Conservation (phyloP, 2,888 invertebrate genomes). For the Drosophila pseudotakahashii region DNA sequence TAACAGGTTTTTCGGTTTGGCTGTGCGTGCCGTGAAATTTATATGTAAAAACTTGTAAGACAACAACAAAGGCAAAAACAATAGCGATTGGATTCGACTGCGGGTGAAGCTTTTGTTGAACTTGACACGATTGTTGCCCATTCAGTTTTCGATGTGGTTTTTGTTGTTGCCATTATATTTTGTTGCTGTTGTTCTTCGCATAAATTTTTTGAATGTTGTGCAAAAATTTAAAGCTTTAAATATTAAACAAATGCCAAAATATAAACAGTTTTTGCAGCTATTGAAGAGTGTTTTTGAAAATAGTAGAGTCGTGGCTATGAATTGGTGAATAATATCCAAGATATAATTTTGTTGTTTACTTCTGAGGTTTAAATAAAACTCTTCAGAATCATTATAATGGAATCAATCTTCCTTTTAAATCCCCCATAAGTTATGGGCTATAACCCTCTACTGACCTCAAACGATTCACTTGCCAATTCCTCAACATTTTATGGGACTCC, state of each 20-base stretch:
- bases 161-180: constrained; percentile 27
- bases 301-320: not conserved
- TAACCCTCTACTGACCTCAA: not conserved
- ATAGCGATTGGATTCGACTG: constrained; percentile 45
- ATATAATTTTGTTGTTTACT: not conserved
- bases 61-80: constrained; percentile 34
- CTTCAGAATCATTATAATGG: not conserved
- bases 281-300: not conserved
- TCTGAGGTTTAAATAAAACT: too few relatives aligned
- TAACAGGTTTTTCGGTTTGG: constrained; percentile 65
- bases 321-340: not conserved
- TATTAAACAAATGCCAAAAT: constrained; percentile 54
- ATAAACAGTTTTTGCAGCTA: constrained; percentile 1
- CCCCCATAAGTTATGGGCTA: not conserved
- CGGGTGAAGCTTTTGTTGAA: constrained; percentile 75
- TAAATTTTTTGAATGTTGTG: constrained; percentile 57
- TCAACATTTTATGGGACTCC: not conserved
- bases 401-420: not conserved
- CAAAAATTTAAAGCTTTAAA: constrained; percentile 67
- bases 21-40: constrained; percentile 69
- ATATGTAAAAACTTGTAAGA: constrained; percentile 51
- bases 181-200: constrained; percentile 37
- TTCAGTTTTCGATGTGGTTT: constrained; percentile 40
- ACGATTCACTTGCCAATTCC: constrained; percentile 23
- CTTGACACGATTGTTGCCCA: constrained; percentile 70